Conservation (phyloP, 2,888 invertebrate species). For the Orchestes rusci region DNA sequence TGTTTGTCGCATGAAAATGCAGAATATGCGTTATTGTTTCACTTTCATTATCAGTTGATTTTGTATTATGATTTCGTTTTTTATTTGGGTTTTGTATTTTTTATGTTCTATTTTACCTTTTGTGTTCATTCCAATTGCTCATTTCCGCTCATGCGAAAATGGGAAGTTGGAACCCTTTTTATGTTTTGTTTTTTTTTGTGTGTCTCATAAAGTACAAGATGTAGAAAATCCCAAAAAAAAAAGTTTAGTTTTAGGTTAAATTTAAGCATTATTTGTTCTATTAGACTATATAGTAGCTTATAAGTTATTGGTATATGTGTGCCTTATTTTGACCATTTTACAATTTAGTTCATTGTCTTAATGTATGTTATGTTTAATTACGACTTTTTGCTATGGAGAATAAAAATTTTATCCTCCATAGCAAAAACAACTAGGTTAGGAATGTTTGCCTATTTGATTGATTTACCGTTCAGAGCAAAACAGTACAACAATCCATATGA, state of each 20-base stretch:
- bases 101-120: slow-evolving; percentile 13
- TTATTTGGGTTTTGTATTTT: slow-evolving; percentile 15
- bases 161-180: slow-evolving; percentile 7
- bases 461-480: too few relatives aligned
- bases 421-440: too few relatives aligned
- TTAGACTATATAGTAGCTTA: too few relatives aligned
- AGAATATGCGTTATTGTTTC: slow-evolving; percentile 17
- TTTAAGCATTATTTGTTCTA: too few relatives aligned
- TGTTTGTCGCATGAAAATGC: slow-evolving; percentile 17
- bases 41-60: slow-evolving; percentile 11
- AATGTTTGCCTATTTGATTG: too few relatives aligned
- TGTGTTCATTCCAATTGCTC: slow-evolving; percentile 2
- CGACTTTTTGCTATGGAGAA: too few relatives aligned
- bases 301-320: slow-evolving; percentile 17
- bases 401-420: too few relatives aligned
- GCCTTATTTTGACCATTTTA: slow-evolving; percentile 13
- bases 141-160: slow-evolving; percentile 1
- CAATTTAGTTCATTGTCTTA: slow-evolving; percentile 7
- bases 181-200: slow-evolving; percentile 18
- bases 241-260: too few relatives aligned
- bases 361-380: too few relatives aligned
- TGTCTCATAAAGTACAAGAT: slow-evolving; percentile 9
- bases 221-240: slow-evolving; percentile 18
- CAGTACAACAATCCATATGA: too few relatives aligned
- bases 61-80: slow-evolving; percentile 13